Percentiles rank a stretch among this genome's conserved stretches.
These are phyloP conservation scores for Sphenopsis melanotis DNA, from an alignment of 2,797 vertebrate genomes.

Conservation along the genomic window DNA sequence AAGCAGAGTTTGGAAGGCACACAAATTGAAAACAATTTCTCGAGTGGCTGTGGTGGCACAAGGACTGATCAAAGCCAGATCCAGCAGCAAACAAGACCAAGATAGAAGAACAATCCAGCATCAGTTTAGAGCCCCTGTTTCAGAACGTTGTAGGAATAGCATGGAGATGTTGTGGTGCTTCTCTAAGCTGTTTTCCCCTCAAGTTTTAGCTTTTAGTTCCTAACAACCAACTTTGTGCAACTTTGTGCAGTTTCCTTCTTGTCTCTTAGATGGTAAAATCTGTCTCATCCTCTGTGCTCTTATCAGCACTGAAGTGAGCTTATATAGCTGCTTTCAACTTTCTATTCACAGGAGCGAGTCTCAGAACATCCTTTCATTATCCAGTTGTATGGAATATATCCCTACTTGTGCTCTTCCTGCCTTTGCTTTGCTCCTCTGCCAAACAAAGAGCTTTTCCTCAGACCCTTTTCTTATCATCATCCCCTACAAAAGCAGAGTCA, in stretches of 20 bases:
- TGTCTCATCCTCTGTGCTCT: neutral
- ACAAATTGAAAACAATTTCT: neutral
- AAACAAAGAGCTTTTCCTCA: neutral
- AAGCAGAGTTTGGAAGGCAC: neutral
- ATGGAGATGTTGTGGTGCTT: neutral
- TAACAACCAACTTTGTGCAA: neutral
- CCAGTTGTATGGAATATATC: neutral
- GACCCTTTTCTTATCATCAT: neutral
- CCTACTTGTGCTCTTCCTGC: neutral
- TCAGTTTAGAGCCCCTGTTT: neutral
- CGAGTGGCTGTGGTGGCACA: neutral
- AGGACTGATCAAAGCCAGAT: neutral
- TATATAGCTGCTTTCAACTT: neutral
- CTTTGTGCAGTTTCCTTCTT: neutral
- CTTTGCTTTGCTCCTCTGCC: neutral
- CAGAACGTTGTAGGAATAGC: neutral
- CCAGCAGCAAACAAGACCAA: neutral
- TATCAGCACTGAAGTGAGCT: neutral
- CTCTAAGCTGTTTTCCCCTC: neutral
- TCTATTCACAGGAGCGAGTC: neutral
- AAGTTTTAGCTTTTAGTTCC: neutral
- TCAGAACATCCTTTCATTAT: constrained; percentile 9
- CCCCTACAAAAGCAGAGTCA: neutral
- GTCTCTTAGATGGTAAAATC: neutral
- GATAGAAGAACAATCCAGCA: neutral